Percentiles rank a stretch among this genome's conserved stretches.
phyloP scores from a whole-genome alignment of 2,797 vertebrate species.

The Ceryle rudis region DNA sequence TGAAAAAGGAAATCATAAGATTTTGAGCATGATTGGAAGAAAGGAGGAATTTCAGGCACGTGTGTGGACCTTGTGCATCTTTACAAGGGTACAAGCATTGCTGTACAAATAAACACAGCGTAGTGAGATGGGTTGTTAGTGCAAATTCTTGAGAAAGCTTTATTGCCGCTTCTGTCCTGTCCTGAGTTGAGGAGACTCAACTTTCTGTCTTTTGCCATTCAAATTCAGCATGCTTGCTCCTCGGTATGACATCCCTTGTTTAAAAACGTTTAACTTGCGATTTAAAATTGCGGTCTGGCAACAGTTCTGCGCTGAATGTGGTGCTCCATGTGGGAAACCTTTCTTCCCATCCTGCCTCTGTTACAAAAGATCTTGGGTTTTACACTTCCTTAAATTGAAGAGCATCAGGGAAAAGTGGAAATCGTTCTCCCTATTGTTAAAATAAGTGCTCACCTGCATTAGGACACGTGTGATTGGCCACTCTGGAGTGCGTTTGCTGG shows the following conservation, averaged over 20 bases:
- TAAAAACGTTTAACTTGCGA: background rate
- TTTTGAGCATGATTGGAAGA: background rate
- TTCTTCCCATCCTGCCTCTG: background rate
- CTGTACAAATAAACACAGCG: background rate
- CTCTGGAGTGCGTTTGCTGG: background rate
- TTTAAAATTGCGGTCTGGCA: background rate
- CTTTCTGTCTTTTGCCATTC: background rate
- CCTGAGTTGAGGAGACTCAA: background rate
- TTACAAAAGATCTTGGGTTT: background rate
- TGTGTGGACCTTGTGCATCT: background rate
- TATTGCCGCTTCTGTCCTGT: background rate
- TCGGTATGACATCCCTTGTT: background rate
- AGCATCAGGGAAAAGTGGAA: background rate
- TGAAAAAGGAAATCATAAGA: background rate
- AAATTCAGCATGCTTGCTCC: background rate
- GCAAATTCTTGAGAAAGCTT: background rate
- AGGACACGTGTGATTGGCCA: background rate
- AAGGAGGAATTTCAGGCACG: background rate
- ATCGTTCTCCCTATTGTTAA: background rate
- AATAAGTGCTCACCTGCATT: background rate
- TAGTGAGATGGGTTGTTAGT: background rate
- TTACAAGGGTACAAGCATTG: background rate
- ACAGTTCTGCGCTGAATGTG: background rate
- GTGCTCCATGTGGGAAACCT: background rate
- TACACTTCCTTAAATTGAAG: background rate